Base-by-base conservation (phyloP, 2,888 invertebrate species). In the Tribolium freemani region DNA sequence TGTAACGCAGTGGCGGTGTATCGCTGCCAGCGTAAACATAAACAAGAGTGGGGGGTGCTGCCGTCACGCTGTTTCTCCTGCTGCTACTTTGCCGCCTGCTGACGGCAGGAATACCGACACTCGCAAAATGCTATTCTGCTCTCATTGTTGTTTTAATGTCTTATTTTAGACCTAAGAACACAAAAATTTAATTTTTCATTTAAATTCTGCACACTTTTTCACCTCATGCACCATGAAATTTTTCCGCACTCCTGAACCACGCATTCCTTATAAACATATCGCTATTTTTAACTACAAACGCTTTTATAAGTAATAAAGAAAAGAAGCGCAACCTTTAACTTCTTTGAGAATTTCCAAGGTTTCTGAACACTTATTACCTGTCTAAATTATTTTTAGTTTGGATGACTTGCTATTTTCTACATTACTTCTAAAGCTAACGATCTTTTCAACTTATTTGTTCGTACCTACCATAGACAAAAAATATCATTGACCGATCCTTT, bases 21-120 rank as follows among this genome's bases (percentile, higher is more conserved):
- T 83, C 81, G 83, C 82, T 78, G 78, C 78, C 77, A 74, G 82
- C 81, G 85, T 85, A 86, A 86, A 86, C 82, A 86, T 86, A 86
- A 85, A 86, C 85, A 86, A 83, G 84, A 78, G 82, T 83, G 80
- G 84, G 84, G 85, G 82, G 75, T 76, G 63, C 48, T 72, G 56
- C 58, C 64, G 73, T 64, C 70, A 54, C 75, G 77, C 75, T 68
- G 70, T 60, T 69, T 66, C 53, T 66, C 71, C 45, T 60, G 71
- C 51, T 58, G 60, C 60, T 64, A 51, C 60, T 67, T 54, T 58
- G 45, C 71, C 38, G 71, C 67, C 57, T 60, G 54, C 60, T 60
- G 69, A 68, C 56, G 54, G 66, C 66, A 67, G 56, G 58, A 69
- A 60, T 51, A 54, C 61, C 53, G 30, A 30, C 53, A 45, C 26